Conservation (phyloP, 2,888 invertebrate species). For the Ennomos erosarius region DNA sequence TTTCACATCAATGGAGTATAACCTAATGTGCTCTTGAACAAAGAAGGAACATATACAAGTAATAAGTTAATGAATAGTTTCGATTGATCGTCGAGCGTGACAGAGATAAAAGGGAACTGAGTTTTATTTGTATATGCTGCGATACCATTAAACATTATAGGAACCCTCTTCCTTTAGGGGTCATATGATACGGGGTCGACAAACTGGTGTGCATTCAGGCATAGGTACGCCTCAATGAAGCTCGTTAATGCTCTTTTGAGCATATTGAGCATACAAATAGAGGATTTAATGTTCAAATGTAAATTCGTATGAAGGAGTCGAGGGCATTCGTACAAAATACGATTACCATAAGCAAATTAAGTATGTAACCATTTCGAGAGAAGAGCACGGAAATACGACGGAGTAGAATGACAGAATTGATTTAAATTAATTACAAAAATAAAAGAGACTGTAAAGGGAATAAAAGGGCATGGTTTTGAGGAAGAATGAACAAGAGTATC, state of each 20-base stretch:
- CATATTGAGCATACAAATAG: constrained; percentile 48
- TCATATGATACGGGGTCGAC: constrained; percentile 70
- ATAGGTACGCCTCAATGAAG: constrained; percentile 50
- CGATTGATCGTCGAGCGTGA: constrained; percentile 66
- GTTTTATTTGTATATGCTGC: constrained; percentile 62
- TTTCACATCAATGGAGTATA: constrained; percentile 49
- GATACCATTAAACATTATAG: constrained; percentile 71
- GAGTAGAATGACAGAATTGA: constrained; percentile 34
- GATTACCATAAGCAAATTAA: constrained; percentile 46
- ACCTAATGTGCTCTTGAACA: constrained; percentile 41
- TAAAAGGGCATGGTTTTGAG: constrained; percentile 36
- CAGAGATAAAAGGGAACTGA: constrained; percentile 64
- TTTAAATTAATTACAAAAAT: constrained; percentile 42
- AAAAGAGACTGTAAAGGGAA: constrained; percentile 31
- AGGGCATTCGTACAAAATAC: constrained; percentile 29
- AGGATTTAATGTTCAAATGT: constrained; percentile 49
- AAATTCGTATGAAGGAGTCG: constrained; percentile 32
- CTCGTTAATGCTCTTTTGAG: constrained; percentile 50
- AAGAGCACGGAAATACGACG: constrained; percentile 38
- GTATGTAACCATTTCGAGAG: constrained; percentile 41
- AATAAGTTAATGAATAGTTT: constrained; percentile 52
- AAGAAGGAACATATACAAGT: constrained; percentile 36
- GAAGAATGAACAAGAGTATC: constrained; percentile 52
- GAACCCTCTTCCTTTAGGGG: constrained; percentile 74
- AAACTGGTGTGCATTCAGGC: constrained; percentile 73